phyloP scores from a whole-genome alignment of 2,888 invertebrate genomes.

The Parochlus steinenii region DNA sequence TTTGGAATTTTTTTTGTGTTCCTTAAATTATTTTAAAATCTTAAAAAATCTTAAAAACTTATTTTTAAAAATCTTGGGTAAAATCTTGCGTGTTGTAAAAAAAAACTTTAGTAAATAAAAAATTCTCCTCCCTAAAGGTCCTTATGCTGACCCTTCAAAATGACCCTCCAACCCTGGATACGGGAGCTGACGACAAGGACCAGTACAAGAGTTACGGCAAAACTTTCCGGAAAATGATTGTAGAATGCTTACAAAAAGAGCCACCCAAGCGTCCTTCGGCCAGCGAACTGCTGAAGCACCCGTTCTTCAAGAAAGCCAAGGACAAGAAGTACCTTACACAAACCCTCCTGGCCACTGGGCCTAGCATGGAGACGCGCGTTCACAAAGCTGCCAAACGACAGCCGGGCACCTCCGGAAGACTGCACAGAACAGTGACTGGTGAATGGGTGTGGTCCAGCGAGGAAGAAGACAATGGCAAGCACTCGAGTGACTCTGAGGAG shows the following conservation, averaged over 20 bases:
- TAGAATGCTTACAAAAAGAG: slow-evolving; percentile 92
- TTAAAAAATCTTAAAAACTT: too few species aligned
- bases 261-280: slow-evolving; percentile 89
- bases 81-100: not conserved
- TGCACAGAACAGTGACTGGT: slow-evolving; percentile 88
- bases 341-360: slow-evolving; percentile 69
- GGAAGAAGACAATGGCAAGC: slow-evolving; percentile 58
- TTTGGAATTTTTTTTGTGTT: too few species aligned
- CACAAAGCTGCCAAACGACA: slow-evolving; percentile 70
- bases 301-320: slow-evolving; percentile 96
- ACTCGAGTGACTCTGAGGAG: slow-evolving; percentile 33
- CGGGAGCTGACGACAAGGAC: slow-evolving; percentile 88
- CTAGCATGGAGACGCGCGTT: slow-evolving; percentile 77
- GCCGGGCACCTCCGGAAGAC: slow-evolving; percentile 68
- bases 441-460: slow-evolving; percentile 98
- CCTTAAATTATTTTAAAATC: too few species aligned
- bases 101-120: not conserved
- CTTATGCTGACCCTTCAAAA: slow-evolving; percentile 96
- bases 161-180: slow-evolving; percentile 92
- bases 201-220: slow-evolving; percentile 97
- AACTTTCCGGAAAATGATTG: slow-evolving; percentile 91
- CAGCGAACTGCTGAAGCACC: slow-evolving; percentile 86
- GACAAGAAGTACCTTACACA: slow-evolving; percentile 77
- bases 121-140: slow-evolving; percentile 32
- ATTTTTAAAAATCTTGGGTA: not conserved